Conservation (phyloP, 2,888 invertebrate genomes). For the Drosophila differens region DNA sequence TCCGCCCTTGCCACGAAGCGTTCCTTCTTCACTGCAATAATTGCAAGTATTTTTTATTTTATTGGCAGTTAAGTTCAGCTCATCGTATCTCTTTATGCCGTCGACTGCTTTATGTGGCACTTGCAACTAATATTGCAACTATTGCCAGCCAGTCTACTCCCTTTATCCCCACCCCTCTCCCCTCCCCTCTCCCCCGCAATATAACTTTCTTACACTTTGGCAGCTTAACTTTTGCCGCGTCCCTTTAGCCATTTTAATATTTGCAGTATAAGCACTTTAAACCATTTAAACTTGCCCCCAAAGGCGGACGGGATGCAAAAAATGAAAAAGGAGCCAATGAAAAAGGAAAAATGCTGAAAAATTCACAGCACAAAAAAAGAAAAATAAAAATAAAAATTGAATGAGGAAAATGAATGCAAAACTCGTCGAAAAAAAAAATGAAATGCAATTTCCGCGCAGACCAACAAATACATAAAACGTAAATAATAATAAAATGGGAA, state of each 20-base stretch:
- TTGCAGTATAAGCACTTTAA: constrained; percentile 79
- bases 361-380: constrained; percentile 34
- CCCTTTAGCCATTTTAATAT: constrained; percentile 67
- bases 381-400: constrained; percentile 4
- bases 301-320: constrained; percentile 49
- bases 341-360: constrained; percentile 40
- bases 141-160: constrained; percentile 21
- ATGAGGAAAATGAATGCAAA: constrained; percentile 22
- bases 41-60: constrained; percentile 46
- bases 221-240: constrained; percentile 68
- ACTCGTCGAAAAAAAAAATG: constrained; percentile 42
- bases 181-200: constrained; percentile 4
- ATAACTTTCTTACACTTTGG: constrained; percentile 62
- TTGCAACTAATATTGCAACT: constrained; percentile 66
- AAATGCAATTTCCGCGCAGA: constrained; percentile 84
- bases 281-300: constrained; percentile 72
- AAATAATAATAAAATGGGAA: constrained; percentile 33
- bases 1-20: neutral
- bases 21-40: constrained; percentile 1
- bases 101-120: constrained; percentile 40
- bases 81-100: constrained; percentile 1
- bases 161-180: neutral
- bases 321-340: constrained; percentile 40
- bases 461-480: constrained; percentile 57
- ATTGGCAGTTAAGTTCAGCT: constrained; percentile 48